These are phyloP conservation scores for Sinodicranocentrus sp. DNA, from an alignment of 2,888 invertebrate genomes.

Conservation along the genomic window DNA sequence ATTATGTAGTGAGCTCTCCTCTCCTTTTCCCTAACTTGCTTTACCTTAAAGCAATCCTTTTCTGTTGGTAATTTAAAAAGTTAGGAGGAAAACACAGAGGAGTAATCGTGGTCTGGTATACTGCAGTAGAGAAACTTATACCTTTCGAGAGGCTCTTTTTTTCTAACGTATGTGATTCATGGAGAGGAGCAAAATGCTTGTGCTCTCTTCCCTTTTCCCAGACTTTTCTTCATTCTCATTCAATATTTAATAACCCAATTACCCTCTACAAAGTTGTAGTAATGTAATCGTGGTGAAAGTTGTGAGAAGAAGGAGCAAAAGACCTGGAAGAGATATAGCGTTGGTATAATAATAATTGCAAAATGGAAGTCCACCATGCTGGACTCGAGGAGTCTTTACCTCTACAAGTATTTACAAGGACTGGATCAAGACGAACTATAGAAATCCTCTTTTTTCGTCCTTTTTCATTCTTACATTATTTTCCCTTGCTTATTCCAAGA, in stretches of 20 bases:
- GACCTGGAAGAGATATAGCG: background rate
- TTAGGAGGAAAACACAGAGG: slow-evolving; percentile 17
- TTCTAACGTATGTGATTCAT: slow-evolving; percentile 47
- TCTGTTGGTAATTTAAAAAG: slow-evolving; percentile 19
- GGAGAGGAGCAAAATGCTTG: slow-evolving; percentile 30
- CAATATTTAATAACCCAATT: slow-evolving; percentile 64
- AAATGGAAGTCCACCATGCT: slow-evolving; percentile 23
- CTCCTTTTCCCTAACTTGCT: slow-evolving; percentile 3
- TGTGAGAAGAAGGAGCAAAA: background rate
- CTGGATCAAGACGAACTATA: slow-evolving; percentile 23
- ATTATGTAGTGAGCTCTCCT: slow-evolving; percentile 7
- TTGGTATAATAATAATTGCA: slow-evolving; percentile 2
- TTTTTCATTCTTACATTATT: slow-evolving; percentile 13
- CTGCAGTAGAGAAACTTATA: background rate
- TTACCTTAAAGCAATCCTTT: slow-evolving; percentile 1
- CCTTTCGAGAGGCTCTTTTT: background rate
- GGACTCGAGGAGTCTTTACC: too few species aligned
- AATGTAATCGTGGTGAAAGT: slow-evolving; percentile 44
- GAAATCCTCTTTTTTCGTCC: background rate
- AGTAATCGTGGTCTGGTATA: slow-evolving; percentile 26
- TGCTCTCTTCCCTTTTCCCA: slow-evolving; percentile 22
- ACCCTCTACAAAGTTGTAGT: slow-evolving; percentile 38
- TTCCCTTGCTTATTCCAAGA: background rate
- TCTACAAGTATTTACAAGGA: too few species aligned
- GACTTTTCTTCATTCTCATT: slow-evolving; percentile 48